Evolutionary conservation across 2,888 invertebrate genomes (phyloP).

Genomic region (Zaprionus obscuricornis): DNA sequence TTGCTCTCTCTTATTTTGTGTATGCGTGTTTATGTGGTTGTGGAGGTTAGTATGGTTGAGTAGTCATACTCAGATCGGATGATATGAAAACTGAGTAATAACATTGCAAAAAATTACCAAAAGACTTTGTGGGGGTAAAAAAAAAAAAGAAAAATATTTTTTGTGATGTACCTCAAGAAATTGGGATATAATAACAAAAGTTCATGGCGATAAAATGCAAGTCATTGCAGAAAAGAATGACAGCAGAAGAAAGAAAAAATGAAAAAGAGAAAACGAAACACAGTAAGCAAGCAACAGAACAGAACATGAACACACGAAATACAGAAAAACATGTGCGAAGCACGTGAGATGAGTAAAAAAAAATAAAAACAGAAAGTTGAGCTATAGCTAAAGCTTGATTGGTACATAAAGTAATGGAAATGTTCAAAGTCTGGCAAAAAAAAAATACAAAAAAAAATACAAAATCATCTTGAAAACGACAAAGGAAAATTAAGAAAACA

Average conservation of each 20-base stretch:
- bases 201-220: constrained; percentile 61
- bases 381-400: too few species aligned
- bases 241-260: constrained; percentile 2
- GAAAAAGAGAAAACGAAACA: not conserved
- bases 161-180: constrained; percentile 28
- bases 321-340: not conserved
- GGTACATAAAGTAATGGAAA: too few species aligned
- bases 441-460: too few species aligned
- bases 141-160: not conserved
- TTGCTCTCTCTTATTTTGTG: not conserved
- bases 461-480: too few species aligned
- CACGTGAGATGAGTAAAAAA: not conserved
- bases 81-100: constrained; percentile 19
- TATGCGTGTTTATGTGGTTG: constrained; percentile 1
- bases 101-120: constrained; percentile 28
- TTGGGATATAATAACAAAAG: constrained; percentile 54
- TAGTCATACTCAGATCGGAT: constrained; percentile 28
- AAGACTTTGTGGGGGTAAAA: not conserved
- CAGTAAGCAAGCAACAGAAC: too few species aligned
- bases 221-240: too few species aligned
- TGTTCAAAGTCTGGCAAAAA: too few species aligned
- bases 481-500: too few species aligned
- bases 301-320: too few species aligned
- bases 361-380: too few species aligned
- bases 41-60: not conserved